These are phyloP conservation scores for Campoletis raptor DNA, from an alignment of 2,888 invertebrate genomes.

Conservation along the genomic window DNA sequence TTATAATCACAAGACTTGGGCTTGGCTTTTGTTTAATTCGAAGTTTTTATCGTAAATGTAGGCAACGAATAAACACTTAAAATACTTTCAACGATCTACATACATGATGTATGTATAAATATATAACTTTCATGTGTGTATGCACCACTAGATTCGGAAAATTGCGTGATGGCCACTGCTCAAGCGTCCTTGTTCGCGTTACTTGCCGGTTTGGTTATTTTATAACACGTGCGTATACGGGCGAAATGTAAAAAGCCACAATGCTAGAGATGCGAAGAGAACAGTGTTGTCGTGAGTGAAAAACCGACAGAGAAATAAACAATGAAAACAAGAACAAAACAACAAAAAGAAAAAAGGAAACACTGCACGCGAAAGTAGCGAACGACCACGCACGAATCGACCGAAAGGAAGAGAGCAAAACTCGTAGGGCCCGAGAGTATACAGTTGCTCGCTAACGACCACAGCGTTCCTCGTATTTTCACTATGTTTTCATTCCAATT, in stretches of 20 bases:
- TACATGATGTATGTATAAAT: not conserved
- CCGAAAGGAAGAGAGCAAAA: conserved; percentile 14
- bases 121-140: not conserved
- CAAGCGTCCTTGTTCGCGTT: conserved; percentile 7
- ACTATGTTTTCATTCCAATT: not conserved
- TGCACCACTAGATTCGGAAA: not conserved
- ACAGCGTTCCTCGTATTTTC: conserved; percentile 17
- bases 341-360: not conserved
- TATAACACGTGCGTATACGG: not conserved
- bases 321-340: not conserved
- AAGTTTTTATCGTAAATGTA: not conserved
- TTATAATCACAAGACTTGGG: not conserved
- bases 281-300: not conserved
- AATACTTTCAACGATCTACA: not conserved
- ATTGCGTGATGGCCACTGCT: conserved; percentile 18
- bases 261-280: not conserved
- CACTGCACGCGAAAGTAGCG: conserved; percentile 50
- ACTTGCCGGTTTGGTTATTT: not conserved
- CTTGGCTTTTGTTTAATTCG: not conserved
- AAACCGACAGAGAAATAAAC: not conserved
- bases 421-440: conserved; percentile 6
- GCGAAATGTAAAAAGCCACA: not conserved
- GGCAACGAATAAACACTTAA: not conserved
- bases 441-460: conserved; percentile 21
- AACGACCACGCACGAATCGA: conserved; percentile 33